phyloP scores from a whole-genome alignment of 2,888 invertebrate genomes.

The Epistrophe eligans region DNA sequence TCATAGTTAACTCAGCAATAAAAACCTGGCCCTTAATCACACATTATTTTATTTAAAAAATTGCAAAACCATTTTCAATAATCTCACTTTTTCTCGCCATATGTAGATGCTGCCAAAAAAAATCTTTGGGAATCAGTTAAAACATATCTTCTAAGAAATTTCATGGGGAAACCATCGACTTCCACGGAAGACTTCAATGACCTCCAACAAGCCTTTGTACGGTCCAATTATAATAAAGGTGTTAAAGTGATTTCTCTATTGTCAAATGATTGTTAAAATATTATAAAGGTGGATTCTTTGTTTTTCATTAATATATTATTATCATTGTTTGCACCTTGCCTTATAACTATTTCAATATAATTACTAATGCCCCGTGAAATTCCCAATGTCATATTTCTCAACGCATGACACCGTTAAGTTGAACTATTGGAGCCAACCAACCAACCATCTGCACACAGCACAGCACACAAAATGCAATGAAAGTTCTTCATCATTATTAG shows the following conservation, averaged over 20 bases:
- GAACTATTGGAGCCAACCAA: conserved; percentile 48
- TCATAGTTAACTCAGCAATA: too few species aligned
- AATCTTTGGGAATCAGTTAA: too few species aligned
- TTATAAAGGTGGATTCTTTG: too few species aligned
- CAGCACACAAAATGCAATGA: conserved; percentile 30
- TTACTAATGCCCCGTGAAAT: background rate
- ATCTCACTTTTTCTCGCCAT: too few species aligned
- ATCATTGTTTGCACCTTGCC: background rate
- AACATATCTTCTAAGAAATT: too few species aligned
- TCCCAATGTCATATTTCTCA: conserved; percentile 12
- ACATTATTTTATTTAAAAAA: too few species aligned
- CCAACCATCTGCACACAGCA: conserved; percentile 24
- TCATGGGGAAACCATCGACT: too few species aligned
- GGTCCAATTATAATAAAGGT: background rate
- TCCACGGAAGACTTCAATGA: background rate
- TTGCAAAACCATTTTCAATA: too few species aligned
- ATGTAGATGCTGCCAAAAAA: too few species aligned
- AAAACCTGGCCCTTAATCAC: too few species aligned
- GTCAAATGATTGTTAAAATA: too few species aligned
- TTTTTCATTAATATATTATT: background rate
- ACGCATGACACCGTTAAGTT: conserved; percentile 67
- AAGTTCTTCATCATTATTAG: conserved; percentile 69
- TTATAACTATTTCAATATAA: background rate
- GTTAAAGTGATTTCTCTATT: background rate
- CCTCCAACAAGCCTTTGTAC: background rate